Evolutionary conservation across 35 echinoderm and acorn worm species (phyloP).

Genomic region (Diadema setosum): DNA sequence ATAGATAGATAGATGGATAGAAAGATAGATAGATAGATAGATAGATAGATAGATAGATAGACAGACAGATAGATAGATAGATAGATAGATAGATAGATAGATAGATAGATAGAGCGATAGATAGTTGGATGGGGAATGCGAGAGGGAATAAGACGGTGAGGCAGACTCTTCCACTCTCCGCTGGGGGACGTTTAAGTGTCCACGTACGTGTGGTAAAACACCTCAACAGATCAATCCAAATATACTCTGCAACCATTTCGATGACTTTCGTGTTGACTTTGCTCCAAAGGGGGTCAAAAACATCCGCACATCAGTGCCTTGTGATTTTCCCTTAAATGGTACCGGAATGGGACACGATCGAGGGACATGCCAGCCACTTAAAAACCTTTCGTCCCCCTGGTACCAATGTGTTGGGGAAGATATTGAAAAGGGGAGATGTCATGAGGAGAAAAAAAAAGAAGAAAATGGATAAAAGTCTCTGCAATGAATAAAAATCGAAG

Average conservation of each 20-base stretch:
- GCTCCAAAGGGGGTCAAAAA: not conserved
- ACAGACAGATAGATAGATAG: no score
- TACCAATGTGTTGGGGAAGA: not conserved
- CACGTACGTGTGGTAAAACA: conserved; percentile 10
- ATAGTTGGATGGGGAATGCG: no score
- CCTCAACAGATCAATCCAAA: not conserved
- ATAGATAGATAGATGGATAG: no score
- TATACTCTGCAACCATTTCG: not conserved
- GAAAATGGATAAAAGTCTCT: not conserved
- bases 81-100: no score
- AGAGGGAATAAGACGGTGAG: no score
- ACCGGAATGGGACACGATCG: not conserved
- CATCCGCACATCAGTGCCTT: not conserved
- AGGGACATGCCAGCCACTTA: not conserved
- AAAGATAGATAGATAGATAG: no score
- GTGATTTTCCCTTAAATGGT: not conserved
- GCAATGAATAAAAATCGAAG: not conserved
- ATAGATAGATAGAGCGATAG: no score
- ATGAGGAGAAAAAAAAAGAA: not conserved
- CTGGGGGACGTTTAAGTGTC: not conserved
- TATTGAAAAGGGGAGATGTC: not conserved
- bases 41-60: no score
- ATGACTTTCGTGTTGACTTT: conserved; percentile 6
- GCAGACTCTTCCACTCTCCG: no score
- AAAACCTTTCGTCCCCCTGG: not conserved